Base-by-base conservation (phyloP, 2,797 vertebrate genomes). In the Coregonus ussuriensis region DNA sequence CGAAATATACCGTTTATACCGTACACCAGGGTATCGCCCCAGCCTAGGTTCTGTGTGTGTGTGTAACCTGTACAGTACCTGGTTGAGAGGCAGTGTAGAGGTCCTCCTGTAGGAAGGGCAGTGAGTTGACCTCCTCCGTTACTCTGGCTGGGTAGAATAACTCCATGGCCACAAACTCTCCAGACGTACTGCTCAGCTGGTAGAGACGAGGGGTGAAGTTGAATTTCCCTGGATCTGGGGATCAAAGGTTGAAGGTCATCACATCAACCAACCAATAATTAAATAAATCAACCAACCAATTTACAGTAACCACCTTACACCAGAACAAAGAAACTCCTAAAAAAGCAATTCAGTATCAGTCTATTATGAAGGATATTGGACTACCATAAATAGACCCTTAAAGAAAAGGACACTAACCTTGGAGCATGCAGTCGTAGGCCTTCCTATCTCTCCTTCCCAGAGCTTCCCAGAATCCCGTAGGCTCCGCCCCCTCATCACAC, bases 41-140 rank as follows among this genome's bases (percentile, higher is more conserved):
- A 47, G 41, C 41, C 41, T 47, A 47, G 41, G 3, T 47, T 47
- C 9, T 72, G 71, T 71, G 74, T 53, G 31, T 37, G 37, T 37
- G 35, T 67, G 67, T 73, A 18, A 35, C 29, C 73, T 35, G 2
- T 47, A 37, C n/a, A 16, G 62, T 85, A 95, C 96, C 96, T 93
- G 96, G 96, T 81, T 97, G 96, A 0, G 95, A 90, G 1, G 95
- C 94, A 0, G 93, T 95, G 77, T 97, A 97, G 59, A 97, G 94
- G 76, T 97, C 96, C 76, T 97, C 96, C 87, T 97, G 96, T 29
- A 96, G 89, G 89, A 96, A 97, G n/a, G 96, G 96, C 94, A 96
- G 96, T 0, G 96, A 95, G 84, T 95, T 96, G 82, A 96, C 90
- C 77, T 94, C 91, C 1, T 92, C 80, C 2, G 95, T 88, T 33